Conservation (phyloP, 53 echinoderm and acorn worm genomes). For the Echinometra lucunter region DNA sequence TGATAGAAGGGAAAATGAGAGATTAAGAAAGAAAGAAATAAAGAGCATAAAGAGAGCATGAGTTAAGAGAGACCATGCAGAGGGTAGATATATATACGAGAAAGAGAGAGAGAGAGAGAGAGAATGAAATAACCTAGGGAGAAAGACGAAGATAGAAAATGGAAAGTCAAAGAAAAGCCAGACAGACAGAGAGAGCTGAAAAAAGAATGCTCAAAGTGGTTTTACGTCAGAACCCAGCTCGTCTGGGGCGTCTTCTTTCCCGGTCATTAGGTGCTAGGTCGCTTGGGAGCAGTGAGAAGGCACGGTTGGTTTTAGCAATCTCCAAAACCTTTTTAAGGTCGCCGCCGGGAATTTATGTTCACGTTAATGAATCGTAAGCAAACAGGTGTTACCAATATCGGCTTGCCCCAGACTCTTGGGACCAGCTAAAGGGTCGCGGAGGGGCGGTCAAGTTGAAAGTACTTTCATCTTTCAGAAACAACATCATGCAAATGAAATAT, state of each 20-base stretch:
- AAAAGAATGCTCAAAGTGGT: not conserved
- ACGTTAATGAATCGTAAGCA: conserved; percentile 52
- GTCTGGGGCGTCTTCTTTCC: not conserved
- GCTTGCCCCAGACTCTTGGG: not conserved
- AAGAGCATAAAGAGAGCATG: not conserved
- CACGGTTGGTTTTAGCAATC: conserved; percentile 19
- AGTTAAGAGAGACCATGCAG: not conserved
- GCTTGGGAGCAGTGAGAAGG: not conserved
- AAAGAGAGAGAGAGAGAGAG: not conserved
- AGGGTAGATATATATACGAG: not conserved
- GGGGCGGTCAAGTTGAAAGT: conserved; percentile 3
- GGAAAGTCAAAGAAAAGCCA: too few relatives aligned
- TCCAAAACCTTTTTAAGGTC: conserved; percentile 31
- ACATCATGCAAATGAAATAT: not conserved
- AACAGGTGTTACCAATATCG: conserved; percentile 53
- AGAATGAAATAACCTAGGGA: not conserved
- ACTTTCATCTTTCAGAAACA: not conserved
- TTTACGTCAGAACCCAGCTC: not conserved
- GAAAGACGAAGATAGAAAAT: not conserved
- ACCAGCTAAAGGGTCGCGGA: not conserved
- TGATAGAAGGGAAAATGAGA: too few relatives aligned
- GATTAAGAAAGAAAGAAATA: not conserved
- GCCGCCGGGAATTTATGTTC: conserved; percentile 59
- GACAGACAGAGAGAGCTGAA: not conserved
- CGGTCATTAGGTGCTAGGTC: conserved; percentile 19